Conservation (phyloP, 2,797 vertebrate species). For the Botia kubotai region DNA sequence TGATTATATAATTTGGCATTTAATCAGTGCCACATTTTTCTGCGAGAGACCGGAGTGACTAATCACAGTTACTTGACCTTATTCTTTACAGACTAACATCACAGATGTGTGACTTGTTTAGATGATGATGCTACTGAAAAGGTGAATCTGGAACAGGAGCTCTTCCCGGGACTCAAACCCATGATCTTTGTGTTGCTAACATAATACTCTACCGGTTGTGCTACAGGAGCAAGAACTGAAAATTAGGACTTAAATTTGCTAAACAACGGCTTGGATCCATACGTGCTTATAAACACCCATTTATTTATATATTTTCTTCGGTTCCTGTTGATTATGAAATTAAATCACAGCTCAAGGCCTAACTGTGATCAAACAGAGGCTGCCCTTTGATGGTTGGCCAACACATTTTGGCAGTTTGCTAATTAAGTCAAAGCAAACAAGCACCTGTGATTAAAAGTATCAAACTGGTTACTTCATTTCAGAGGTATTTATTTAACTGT, state of each 20-base stretch:
- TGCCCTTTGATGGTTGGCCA: constrained; percentile 37
- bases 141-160: neutral
- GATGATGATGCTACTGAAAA: neutral
- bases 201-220: too few relatives aligned
- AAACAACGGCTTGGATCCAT: constrained; percentile 7
- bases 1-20: neutral
- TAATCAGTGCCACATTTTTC: neutral
- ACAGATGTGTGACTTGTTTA: neutral
- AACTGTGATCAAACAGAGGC: constrained; percentile 39
- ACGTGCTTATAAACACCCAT: neutral
- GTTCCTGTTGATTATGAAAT: constrained; percentile 29
- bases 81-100: constrained; percentile 1
- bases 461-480: constrained; percentile 13
- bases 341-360: constrained; percentile 43
- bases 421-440: constrained; percentile 48
- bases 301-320: constrained; percentile 17
- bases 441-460: constrained; percentile 35
- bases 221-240: neutral
- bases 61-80: constrained; percentile 3
- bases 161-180: too few relatives aligned
- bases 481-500: constrained; percentile 3
- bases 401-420: constrained; percentile 34
- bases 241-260: neutral
- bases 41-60: neutral
- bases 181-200: too few relatives aligned